Conservation (phyloP, 1,140 invertebrate species). For the Cotesia vestalis region DNA sequence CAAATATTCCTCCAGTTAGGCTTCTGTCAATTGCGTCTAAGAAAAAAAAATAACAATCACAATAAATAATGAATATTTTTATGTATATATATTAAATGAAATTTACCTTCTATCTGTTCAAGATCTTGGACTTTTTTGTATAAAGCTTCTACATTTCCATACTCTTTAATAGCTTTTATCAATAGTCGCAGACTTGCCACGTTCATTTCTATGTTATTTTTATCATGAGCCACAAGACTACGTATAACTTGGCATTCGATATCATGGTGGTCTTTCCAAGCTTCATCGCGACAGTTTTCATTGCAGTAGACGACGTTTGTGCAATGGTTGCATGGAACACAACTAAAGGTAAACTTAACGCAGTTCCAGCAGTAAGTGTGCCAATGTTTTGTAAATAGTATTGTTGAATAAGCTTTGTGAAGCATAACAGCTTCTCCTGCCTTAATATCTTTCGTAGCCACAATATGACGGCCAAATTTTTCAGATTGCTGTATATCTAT, state of each 20-base stretch:
- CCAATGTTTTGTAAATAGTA: slow-evolving; percentile 70
- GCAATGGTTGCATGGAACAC: slow-evolving; percentile 72
- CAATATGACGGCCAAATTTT: slow-evolving; percentile 71
- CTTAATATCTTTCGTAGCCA: slow-evolving; percentile 70
- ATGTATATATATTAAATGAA: no score
- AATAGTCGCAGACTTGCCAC: slow-evolving; percentile 72
- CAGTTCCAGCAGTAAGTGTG: slow-evolving; percentile 79
- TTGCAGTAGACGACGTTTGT: slow-evolving; percentile 75
- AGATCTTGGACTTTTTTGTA: slow-evolving; percentile 59
- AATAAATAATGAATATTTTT: no score
- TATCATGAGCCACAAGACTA: slow-evolving; percentile 66
- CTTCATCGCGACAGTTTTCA: slow-evolving; percentile 71
- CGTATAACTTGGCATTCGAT: slow-evolving; percentile 74
- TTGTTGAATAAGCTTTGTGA: slow-evolving; percentile 78
- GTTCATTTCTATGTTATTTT: slow-evolving; percentile 71
- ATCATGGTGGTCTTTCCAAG: slow-evolving; percentile 73
- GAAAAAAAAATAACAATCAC: no score
- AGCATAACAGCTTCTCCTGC: slow-evolving; percentile 79
- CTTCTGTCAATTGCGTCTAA: no score
- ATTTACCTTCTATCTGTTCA: slow-evolving; percentile 53
- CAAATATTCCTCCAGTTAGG: no score
- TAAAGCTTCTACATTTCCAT: slow-evolving; percentile 62
- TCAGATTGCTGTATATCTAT: slow-evolving; percentile 35
- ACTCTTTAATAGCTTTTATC: slow-evolving; percentile 68
- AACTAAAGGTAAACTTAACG: slow-evolving; percentile 68